A percentile compares a stretch with the other conserved stretches of the same genome.
These are phyloP conservation scores for Cephalopholis sonnerati DNA, from an alignment of 2,113 vertebrate species.

Conservation along the genomic window DNA sequence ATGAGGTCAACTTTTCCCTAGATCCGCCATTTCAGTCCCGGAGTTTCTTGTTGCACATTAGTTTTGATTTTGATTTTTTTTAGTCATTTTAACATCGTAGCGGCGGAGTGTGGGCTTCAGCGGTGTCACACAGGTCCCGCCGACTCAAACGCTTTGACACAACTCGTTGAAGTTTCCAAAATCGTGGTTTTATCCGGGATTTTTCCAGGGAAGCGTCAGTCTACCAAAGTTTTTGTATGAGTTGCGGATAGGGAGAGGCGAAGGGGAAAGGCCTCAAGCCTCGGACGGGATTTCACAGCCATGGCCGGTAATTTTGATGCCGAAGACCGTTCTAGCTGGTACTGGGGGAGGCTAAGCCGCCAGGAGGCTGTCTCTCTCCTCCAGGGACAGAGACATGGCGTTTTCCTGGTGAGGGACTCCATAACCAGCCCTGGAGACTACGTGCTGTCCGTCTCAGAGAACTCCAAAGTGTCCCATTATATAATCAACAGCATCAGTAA, in stretches of 20 bases:
- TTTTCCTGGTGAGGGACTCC: conserved; percentile 96
- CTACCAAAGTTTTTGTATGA: conserved; percentile 85
- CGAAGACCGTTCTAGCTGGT: conserved; percentile 95
- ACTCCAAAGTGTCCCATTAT: conserved; percentile 98
- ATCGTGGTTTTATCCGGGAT: not conserved
- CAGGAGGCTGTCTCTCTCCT: conserved; percentile 92
- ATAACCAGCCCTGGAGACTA: conserved; percentile 96
- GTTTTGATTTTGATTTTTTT: conserved; percentile 37
- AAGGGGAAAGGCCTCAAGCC: conserved; percentile 83
- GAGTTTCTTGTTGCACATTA: conserved; percentile 72
- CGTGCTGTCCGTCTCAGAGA: conserved; percentile 97
- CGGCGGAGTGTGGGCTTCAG: not conserved
- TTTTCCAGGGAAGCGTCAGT: conserved; percentile 52
- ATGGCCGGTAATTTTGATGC: conserved; percentile 98
- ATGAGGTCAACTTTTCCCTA: conserved; percentile 89
- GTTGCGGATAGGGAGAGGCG: conserved; percentile 83
- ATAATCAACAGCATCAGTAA: conserved; percentile 96
- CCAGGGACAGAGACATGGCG: conserved; percentile 96
- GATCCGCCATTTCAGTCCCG: conserved; percentile 89
- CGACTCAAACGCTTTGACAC: too few species aligned
- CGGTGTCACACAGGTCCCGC: not conserved
- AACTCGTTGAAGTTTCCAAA: conserved; percentile 6
- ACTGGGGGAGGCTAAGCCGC: conserved; percentile 92
- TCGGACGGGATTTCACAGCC: conserved; percentile 82
- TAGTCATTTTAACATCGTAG: conserved; percentile 6